Base-by-base conservation (phyloP, 2,888 invertebrate species). In the Caradrina clavipalpis region DNA sequence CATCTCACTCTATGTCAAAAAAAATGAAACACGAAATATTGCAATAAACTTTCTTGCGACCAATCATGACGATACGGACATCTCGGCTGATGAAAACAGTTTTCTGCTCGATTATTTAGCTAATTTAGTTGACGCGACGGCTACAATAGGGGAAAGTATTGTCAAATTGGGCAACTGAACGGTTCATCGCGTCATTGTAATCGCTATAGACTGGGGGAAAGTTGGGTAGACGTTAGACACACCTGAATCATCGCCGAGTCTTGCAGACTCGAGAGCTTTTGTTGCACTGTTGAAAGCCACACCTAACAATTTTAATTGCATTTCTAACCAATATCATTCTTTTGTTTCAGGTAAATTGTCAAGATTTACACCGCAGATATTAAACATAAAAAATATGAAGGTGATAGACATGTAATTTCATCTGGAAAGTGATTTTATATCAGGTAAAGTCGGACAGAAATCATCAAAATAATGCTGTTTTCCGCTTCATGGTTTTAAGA, bases 91-190 rank as follows among this genome's bases (percentile, higher is more conserved):
- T 75, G 65, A 67, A 73, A 83, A 83, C 73, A 22, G 54, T 71
- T 82, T 81, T 69, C 66, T 57, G 56, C 47, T 82, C 60, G 73
- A 76, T 78, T 77, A 76, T 77, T 76, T 77, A 62, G 73, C 65
- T 75, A 81, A 79, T 78, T 75, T 73, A 63, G 69, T 71, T 76
- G 76, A 76, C 77, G 49, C 31, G 22, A n/a, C 56, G 69, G 73
- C 63, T 60, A 83, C 80, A 87, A 87, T 88, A 73, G 88, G 89
- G 85, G 92, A 92, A 92, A 92, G 92, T 90, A 80, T 81, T 85
- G 77, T 79, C 80, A 87, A 88, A 90, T 90, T 88, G 85, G 87
- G 80, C 84, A 86, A 84, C 82, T 85, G 75, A 86, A 87, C 87
- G 89, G 89, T 88, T 89, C 87, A 90, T 88, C 84, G 88, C 86